Evolutionary conservation across 1,140 invertebrate genomes (phyloP).

Genomic region (Pollicipes pollicipes): DNA sequence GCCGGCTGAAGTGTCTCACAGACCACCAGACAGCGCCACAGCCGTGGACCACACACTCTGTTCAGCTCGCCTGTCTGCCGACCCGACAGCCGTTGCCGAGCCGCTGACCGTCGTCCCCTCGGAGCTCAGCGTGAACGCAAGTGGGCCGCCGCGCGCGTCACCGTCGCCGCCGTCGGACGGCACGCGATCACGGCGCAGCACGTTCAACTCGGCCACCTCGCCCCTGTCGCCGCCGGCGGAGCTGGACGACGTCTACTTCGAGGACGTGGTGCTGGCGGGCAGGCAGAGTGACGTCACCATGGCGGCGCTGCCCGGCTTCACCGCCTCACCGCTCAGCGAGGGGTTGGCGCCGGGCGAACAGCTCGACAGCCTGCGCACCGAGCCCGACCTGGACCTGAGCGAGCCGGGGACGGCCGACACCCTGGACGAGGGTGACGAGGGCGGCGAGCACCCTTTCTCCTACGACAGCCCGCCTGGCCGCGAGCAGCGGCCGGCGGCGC

Average conservation of each 20-base stretch:
- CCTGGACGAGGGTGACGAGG: neutral
- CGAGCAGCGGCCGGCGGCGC: too few relatives aligned
- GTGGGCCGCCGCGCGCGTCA: too few relatives aligned
- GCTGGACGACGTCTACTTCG: slow-evolving; percentile 5
- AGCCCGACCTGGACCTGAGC: neutral
- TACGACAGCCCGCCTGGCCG: too few relatives aligned
- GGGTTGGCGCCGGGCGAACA: neutral
- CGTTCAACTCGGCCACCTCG: neutral
- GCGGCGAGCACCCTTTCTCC: neutral
- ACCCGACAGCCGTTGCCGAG: too few relatives aligned
- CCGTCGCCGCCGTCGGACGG: neutral
- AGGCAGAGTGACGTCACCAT: neutral
- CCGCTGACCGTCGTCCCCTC: neutral
- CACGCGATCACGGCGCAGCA: neutral
- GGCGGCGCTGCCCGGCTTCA: slow-evolving; percentile 2
- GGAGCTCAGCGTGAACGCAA: neutral
- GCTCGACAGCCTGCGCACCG: slow-evolving; percentile 4
- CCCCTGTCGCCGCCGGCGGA: neutral
- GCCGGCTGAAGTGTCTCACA: neutral
- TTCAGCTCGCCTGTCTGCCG: too few relatives aligned
- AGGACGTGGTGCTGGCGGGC: neutral
- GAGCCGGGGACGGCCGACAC: slow-evolving; percentile 8
- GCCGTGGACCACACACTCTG: too few relatives aligned
- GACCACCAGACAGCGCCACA: too few relatives aligned
- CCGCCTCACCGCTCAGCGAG: neutral